These are phyloP conservation scores for Acleris cristana DNA, from an alignment of 2,888 invertebrate species.

Conservation along the genomic window DNA sequence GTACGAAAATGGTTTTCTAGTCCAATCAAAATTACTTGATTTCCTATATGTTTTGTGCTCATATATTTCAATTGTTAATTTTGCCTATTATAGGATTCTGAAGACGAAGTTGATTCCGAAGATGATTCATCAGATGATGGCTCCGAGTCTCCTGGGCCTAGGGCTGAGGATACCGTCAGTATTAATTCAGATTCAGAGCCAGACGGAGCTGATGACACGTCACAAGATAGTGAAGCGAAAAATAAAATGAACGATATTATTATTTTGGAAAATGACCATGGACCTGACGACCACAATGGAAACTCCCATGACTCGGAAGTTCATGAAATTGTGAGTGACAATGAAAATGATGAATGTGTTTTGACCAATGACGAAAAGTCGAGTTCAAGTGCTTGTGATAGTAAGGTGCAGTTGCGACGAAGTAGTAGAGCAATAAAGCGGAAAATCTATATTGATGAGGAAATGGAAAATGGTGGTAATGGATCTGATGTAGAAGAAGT, in stretches of 20 bases:
- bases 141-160: constrained; percentile 53
- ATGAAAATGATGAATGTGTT: constrained; percentile 78
- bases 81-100: constrained; percentile 47
- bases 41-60: not conserved
- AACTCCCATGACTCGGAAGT: constrained; percentile 59
- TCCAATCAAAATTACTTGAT: not conserved
- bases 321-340: constrained; percentile 72
- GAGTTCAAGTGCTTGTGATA: constrained; percentile 46
- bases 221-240: constrained; percentile 52
- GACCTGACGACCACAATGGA: constrained; percentile 55
- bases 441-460: constrained; percentile 80
- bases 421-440: constrained; percentile 77
- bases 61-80: not conserved
- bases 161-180: constrained; percentile 66
- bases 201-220: constrained; percentile 56
- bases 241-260: constrained; percentile 55
- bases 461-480: constrained; percentile 79
- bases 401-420: constrained; percentile 57
- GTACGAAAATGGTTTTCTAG: too few species aligned
- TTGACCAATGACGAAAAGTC: constrained; percentile 58
- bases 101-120: constrained; percentile 57
- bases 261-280: constrained; percentile 54
- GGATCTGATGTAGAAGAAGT: constrained; percentile 87
- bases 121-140: constrained; percentile 43
- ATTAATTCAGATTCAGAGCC: constrained; percentile 69